Conservation (phyloP, 1,140 invertebrate species). For the Phocides pigmalion region DNA sequence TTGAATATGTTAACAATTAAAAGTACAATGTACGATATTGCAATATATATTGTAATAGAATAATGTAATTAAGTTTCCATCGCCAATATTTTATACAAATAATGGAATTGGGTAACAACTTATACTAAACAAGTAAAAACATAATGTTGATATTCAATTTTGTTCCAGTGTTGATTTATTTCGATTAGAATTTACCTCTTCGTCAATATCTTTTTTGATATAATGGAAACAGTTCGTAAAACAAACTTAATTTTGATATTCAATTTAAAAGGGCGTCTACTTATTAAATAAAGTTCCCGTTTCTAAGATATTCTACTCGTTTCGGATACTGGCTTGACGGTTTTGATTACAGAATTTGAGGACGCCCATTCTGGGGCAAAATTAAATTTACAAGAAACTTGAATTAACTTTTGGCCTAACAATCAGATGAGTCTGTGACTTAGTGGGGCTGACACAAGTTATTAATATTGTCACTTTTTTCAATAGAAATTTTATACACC, state of each 20-base stretch:
- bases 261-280: slow-evolving; percentile 34
- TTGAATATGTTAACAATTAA: too few relatives aligned
- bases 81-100: too few relatives aligned
- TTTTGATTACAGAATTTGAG: slow-evolving; percentile 30
- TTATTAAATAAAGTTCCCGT: slow-evolving; percentile 32
- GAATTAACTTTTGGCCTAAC: slow-evolving; percentile 14
- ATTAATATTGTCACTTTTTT: neutral
- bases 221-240: slow-evolving; percentile 25
- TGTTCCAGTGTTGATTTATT: neutral
- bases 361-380: slow-evolving; percentile 18
- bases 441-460: neutral
- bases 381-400: slow-evolving; percentile 21
- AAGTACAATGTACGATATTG: too few relatives aligned
- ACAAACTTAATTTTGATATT: slow-evolving; percentile 31
- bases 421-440: slow-evolving; percentile 3
- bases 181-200: neutral
- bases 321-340: slow-evolving; percentile 18
- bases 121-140: too few relatives aligned
- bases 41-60: too few relatives aligned
- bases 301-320: slow-evolving; percentile 26
- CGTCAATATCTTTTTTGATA: neutral
- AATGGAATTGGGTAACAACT: too few relatives aligned
- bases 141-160: neutral
- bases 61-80: too few relatives aligned
- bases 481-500: too few relatives aligned